Base-by-base conservation (phyloP, 2,888 invertebrate genomes). In the Tuta absoluta region DNA sequence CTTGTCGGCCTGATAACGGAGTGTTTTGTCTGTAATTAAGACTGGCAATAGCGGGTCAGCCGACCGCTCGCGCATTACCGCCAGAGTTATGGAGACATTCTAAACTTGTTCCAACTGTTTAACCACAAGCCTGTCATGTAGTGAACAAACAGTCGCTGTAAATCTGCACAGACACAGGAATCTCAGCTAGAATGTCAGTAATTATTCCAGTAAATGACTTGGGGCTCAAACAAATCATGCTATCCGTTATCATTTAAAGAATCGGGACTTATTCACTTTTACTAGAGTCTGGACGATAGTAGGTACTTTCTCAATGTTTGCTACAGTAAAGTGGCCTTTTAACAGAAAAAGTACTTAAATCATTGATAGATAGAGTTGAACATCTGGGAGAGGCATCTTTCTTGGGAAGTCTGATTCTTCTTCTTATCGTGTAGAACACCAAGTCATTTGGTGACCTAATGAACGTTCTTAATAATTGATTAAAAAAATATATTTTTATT, bases 11-110 rank as follows among this genome's bases (percentile, higher is more conserved):
- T 79, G 82, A 82, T 89, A 90, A 87, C 87, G 84, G 86, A 82
- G 84, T 78, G 86, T 88, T 91, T 89, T 87, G 89, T 87, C 78
- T 82, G 85, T 86, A 90, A 91, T 90, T 91, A 91, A 89, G 88
- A 86, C 75, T 85, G 77, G 75, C 79, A 73, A 78, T 81, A 85
- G 76, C 81, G 74, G 81, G 83, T 85, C 82, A 84, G 76, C 76
- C 76, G 80, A 80, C 79, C 71, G 74, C 76, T 72, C 71, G 75
- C 68, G 72, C 81, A 82, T 88, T 83, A 82, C 82, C 76, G 66
- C 72, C 79, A 74, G 79, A 86, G 84, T 85, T 87, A 84, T 86
- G 83, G 82, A 84, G 84, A 86, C 87, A 82, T 82, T 83, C 79
- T 75, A 75, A 78, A 71, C 81, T 75, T 82, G 82, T 81, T 77